Base-by-base conservation (phyloP, 2,113 vertebrate species). In the Piaya cayana region DNA sequence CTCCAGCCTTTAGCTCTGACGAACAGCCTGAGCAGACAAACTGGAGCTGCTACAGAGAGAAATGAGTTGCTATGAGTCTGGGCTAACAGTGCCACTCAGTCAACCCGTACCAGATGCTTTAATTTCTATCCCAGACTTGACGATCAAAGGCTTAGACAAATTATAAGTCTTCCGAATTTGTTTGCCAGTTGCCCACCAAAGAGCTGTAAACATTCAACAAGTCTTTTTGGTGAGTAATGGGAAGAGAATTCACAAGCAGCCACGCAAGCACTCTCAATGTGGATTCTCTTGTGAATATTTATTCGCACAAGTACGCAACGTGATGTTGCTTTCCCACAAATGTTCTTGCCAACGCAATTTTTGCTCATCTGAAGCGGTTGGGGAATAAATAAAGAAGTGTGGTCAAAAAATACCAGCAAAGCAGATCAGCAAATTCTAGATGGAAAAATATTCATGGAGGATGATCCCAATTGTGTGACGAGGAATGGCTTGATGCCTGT, bases 321-420 rank as follows among this genome's bases (percentile, higher is more conserved):
- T 82, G 93, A 56, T 43, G 89, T 2, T 93, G 67, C 88, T 88
- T 93, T 94, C 95, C 92, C 95, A 91, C 93, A 94, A 92, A 27
- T 78, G 93, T 94, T 96, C 94, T 47, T 94, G 96, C 96, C 94
- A 95, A 83, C 2, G 63, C 60, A 23, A 8, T 9, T 72, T 55
- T 58, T 30, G 75, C 90, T 97, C 94, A 52, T 90, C 78, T 16
- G 2, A 8, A 53, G 65, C 0, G 29, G 55, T 79, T 91, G 86
- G 88, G 93, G 94, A 94, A 76, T 86, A 95, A 96, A 95, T 87
- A 95, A 52, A 89, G 55, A 69, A 79, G 88, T 6, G 43, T 45
- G 78, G 81, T 88, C 76, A 25, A 60, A 83, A 32, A 69, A 52
- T 50, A 74, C 75, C 86, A 60, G 87, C 10, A 6, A 62, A 49